Percentiles rank a stretch among this genome's conserved stretches.
Evolutionary conservation across 2,797 vertebrate genomes (phyloP).

Genomic region (Enteromius afrohamiltoni): DNA sequence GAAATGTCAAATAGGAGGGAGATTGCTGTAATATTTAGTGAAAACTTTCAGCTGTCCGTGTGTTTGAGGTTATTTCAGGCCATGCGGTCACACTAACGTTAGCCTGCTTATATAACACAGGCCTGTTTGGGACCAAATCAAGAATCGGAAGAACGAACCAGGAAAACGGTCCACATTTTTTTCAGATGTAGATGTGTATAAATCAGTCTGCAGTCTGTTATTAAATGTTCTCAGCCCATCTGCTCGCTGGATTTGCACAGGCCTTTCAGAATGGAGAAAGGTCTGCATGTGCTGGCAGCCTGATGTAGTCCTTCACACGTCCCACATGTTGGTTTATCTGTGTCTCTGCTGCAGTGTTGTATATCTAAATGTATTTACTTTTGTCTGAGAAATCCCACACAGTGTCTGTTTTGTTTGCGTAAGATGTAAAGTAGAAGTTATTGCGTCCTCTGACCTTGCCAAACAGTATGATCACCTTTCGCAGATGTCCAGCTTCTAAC

Average conservation of each 20-base stretch:
- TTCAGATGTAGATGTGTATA: background rate
- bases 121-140: slow-evolving; percentile 3
- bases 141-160: background rate
- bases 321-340: background rate
- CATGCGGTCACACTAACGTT: background rate
- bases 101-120: slow-evolving; percentile 46
- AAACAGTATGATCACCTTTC: background rate
- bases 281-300: background rate
- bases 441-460: background rate
- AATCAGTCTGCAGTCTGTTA: background rate
- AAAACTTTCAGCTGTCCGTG: background rate
- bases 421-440: too few relatives aligned
- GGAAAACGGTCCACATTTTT: background rate
- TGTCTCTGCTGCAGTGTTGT: background rate
- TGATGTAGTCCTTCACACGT: slow-evolving; percentile 7
- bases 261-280: background rate
- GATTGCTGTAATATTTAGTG: background rate
- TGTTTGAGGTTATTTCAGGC: slow-evolving; percentile 4
- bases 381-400: background rate
- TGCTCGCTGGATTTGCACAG: background rate
- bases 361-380: background rate
- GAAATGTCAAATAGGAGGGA: background rate
- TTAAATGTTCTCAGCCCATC: slow-evolving; percentile 7
- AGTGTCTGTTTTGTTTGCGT: slow-evolving; percentile 1
- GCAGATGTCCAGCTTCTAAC: background rate